phyloP scores from a whole-genome alignment of 2,113 vertebrate genomes.

The Ciconia maguari region DNA sequence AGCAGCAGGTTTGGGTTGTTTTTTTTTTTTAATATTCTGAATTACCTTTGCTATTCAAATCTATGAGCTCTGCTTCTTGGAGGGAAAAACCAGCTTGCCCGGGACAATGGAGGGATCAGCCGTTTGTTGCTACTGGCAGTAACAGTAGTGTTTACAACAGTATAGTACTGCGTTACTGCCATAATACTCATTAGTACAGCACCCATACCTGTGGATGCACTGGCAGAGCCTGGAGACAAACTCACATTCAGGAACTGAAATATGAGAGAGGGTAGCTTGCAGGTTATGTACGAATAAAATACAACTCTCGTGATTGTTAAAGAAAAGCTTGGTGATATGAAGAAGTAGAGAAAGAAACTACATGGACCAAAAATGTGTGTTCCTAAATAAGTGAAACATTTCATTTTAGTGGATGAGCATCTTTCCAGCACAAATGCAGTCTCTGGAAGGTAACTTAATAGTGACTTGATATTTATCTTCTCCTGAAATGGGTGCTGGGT shows the following conservation, averaged over 20 bases:
- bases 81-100: background rate
- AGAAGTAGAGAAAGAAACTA: background rate
- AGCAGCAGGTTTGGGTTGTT: background rate
- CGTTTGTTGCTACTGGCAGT: background rate
- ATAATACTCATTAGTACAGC: background rate
- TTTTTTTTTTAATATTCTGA: background rate
- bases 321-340: background rate
- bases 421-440: background rate
- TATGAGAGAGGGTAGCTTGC: background rate
- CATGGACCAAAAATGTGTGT: background rate
- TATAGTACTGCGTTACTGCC: background rate
- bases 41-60: background rate
- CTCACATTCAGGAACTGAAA: background rate
- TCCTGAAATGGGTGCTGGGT: background rate
- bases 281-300: background rate
- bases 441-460: background rate
- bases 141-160: background rate
- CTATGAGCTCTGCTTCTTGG: background rate
- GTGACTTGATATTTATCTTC: conserved; percentile 23
- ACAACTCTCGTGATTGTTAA: background rate
- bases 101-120: background rate
- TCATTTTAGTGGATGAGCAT: background rate
- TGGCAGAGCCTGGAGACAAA: background rate
- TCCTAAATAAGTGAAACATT: background rate
- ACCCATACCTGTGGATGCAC: background rate